Conservation (phyloP, 2,797 vertebrate genomes). For the Sciaenops ocellatus region DNA sequence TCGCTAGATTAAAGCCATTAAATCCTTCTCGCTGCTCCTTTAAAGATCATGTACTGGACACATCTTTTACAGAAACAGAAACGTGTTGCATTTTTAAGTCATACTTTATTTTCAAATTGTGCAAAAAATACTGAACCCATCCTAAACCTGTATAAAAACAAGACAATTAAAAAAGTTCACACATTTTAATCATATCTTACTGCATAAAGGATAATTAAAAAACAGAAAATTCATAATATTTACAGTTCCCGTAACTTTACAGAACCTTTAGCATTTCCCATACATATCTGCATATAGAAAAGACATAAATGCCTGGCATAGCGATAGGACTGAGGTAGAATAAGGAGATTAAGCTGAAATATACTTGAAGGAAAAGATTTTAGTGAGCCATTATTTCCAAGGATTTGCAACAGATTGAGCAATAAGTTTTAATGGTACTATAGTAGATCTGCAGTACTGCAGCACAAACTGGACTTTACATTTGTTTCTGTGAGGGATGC, state of each 20-base stretch:
- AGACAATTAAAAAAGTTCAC: constrained; percentile 63
- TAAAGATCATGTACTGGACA: constrained; percentile 5
- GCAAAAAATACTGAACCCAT: constrained; percentile 76
- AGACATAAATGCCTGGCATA: constrained; percentile 65
- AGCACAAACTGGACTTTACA: constrained; percentile 17
- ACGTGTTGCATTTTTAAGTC: constrained; percentile 47
- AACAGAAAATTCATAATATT: constrained; percentile 72
- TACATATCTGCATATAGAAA: constrained; percentile 51
- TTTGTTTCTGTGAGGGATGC: constrained; percentile 4
- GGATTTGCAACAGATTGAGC: not conserved
- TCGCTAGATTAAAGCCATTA: no score
- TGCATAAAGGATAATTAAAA: constrained; percentile 57
- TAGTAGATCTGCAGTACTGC: constrained; percentile 1
- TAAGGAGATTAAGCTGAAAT: constrained; percentile 58
- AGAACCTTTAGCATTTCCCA: constrained; percentile 69
- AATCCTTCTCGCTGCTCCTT: no score
- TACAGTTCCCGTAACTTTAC: constrained; percentile 82
- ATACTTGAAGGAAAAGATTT: constrained; percentile 24
- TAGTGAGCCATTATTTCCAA: not conserved
- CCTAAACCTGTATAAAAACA: constrained; percentile 71
- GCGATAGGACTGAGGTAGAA: constrained; percentile 86
- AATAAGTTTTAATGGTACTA: constrained; percentile 11
- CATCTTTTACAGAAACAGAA: constrained; percentile 16
- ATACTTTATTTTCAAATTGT: constrained; percentile 81
- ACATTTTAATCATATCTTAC: constrained; percentile 65